Base-by-base conservation (phyloP, 2,888 invertebrate genomes). In the Abrostola triplasia region DNA sequence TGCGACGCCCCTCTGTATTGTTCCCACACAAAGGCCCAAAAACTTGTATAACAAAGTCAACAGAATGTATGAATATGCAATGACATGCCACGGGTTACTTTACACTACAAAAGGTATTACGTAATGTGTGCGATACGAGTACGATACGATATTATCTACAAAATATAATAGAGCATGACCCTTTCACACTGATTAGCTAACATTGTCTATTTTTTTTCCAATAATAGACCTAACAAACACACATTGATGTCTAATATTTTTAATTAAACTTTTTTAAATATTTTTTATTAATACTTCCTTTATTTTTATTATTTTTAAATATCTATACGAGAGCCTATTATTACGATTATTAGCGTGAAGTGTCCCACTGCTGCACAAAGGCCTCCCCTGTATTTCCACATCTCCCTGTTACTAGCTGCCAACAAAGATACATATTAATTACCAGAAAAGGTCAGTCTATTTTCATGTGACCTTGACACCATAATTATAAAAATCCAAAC, bases 61-160 rank as follows among this genome's bases (percentile, higher is more conserved):
- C 54, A 63, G 61, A 60, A 63, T 52, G 48, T 74, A 74, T 78
- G 77, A 78, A 78, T 78, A 78, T 78, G 67, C 80, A 79, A 69
- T 50, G 77, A 51, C 68, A 69, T 77, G 71, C 11, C 59, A 68
- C 59, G 51, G 60, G 57, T 64, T 54, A 64, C 41, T 69, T 52
- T 51, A 61, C 12, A 49, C 51, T 64, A 6, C 40, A 47, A 62
- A 56, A 38, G 44, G 42, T 67, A 56, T 48, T 56, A 63, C 66
- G 61, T 69, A 49, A 11, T 0, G 47, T 13, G 47, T 13, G 65
- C 47, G 65, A 70, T 42, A 61, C 61, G 66, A 38, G 37, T 47
- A 10, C 42, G 49, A 57, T 7, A 42, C 58, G 50, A 48, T 40
- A 40, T 11, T 40, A 40, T 11, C 5, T 11, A 11, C 10, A 40